A percentile compares a stretch with the other conserved stretches of the same genome.
phyloP scores from a whole-genome alignment of 2,888 invertebrate species.

The Cyaniris semiargus region DNA sequence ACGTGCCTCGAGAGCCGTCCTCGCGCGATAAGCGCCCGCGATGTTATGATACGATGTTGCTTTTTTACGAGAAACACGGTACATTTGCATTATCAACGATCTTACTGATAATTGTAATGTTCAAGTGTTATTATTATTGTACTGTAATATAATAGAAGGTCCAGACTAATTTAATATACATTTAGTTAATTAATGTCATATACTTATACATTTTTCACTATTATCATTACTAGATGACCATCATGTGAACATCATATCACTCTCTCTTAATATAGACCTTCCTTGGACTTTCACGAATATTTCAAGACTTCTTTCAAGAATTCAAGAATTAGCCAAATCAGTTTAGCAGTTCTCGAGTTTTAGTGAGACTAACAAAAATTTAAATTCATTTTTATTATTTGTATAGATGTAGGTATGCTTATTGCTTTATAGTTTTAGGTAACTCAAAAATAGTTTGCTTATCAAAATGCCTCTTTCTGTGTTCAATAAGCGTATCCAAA shows the following conservation, averaged over 20 bases:
- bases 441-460: not conserved
- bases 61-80: slow-evolving; percentile 37
- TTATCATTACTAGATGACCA: not conserved
- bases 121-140: not conserved
- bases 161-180: not conserved
- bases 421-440: not conserved
- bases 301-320: no score
- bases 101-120: not conserved
- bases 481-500: not conserved
- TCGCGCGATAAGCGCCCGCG: slow-evolving; percentile 56
- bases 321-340: no score
- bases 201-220: no score
- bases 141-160: not conserved
- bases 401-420: no score
- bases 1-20: slow-evolving; percentile 46
- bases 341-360: no score
- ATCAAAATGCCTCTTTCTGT: not conserved
- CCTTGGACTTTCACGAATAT: no score
- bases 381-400: no score
- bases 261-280: no score
- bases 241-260: no score
- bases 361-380: no score
- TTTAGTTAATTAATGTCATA: no score
- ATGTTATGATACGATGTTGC: slow-evolving; percentile 55
- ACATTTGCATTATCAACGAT: slow-evolving; percentile 22